Percentiles rank a stretch among this genome's conserved stretches.
Evolutionary conservation across 2,888 invertebrate species (phyloP).

Genomic region (Danaus chrysippus): DNA sequence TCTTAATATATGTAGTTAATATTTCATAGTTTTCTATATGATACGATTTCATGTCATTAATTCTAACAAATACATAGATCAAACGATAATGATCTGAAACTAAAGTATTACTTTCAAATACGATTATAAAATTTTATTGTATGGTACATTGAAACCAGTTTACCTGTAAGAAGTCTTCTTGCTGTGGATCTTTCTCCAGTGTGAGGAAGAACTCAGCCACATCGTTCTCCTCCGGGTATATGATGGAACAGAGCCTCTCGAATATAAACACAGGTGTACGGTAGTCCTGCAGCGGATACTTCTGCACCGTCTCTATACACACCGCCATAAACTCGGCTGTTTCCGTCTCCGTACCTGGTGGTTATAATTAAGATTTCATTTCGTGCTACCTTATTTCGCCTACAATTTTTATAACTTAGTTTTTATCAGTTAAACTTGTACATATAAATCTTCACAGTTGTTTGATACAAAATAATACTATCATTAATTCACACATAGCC

Average conservation of each 20-base stretch:
- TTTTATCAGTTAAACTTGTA: too few species aligned
- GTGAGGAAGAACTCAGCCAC: conserved; percentile 97
- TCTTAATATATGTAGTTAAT: too few species aligned
- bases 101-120: conserved; percentile 2
- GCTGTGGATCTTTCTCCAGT: conserved; percentile 98
- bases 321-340: conserved; percentile 98
- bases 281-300: conserved; percentile 93
- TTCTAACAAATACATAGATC: too few species aligned
- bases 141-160: conserved; percentile 13
- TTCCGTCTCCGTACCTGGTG: conserved; percentile 92
- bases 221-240: conserved; percentile 98
- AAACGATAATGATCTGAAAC: background rate
- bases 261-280: conserved; percentile 98
- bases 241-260: conserved; percentile 97
- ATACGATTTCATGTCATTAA: too few species aligned
- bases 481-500: too few species aligned
- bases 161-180: conserved; percentile 97
- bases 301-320: conserved; percentile 96
- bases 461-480: too few species aligned
- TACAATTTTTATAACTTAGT: too few species aligned
- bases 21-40: too few species aligned
- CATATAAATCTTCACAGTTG: too few species aligned
- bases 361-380: too few species aligned
- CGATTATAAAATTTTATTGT: background rate
- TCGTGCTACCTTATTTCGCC: too few species aligned